Evolutionary conservation across 2,888 invertebrate genomes (phyloP).

Genomic region (Chironomus tentans): DNA sequence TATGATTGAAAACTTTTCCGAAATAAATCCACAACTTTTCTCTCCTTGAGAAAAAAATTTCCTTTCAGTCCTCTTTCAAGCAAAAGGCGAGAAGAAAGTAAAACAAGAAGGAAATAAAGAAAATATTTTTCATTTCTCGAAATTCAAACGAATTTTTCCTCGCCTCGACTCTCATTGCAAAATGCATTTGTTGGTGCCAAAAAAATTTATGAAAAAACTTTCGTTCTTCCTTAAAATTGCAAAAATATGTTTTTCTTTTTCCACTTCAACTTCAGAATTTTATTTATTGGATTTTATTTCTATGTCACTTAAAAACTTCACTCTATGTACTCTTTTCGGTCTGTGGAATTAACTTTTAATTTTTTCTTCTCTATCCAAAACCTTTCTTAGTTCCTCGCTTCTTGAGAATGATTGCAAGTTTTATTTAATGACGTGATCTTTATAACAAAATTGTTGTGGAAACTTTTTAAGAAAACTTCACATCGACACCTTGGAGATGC

Average conservation of each 20-base stretch:
- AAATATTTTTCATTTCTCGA: background rate
- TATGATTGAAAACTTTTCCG: too few relatives aligned
- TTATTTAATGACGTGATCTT: background rate
- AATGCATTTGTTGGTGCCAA: slow-evolving; percentile 21
- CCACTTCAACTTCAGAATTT: background rate
- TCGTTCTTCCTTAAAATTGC: background rate
- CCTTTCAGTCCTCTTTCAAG: background rate
- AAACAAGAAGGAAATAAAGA: slow-evolving; percentile 6
- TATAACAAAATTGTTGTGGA: background rate
- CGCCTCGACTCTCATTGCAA: background rate
- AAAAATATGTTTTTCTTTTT: slow-evolving; percentile 12
- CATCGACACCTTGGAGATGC: background rate
- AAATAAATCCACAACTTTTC: too few relatives aligned
- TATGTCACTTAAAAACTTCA: background rate
- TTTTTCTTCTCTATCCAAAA: too few relatives aligned
- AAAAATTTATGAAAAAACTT: slow-evolving; percentile 20
- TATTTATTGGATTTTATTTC: slow-evolving; percentile 16
- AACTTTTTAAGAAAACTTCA: background rate
- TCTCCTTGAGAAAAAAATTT: too few relatives aligned
- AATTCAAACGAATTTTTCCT: too few relatives aligned
- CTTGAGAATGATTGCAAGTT: background rate
- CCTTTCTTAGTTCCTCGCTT: background rate
- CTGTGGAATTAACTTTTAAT: too few relatives aligned
- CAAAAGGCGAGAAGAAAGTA: background rate
- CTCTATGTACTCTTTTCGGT: too few relatives aligned